Conservation (phyloP, 2,113 vertebrate genomes). For the Prietella phreatophila region DNA sequence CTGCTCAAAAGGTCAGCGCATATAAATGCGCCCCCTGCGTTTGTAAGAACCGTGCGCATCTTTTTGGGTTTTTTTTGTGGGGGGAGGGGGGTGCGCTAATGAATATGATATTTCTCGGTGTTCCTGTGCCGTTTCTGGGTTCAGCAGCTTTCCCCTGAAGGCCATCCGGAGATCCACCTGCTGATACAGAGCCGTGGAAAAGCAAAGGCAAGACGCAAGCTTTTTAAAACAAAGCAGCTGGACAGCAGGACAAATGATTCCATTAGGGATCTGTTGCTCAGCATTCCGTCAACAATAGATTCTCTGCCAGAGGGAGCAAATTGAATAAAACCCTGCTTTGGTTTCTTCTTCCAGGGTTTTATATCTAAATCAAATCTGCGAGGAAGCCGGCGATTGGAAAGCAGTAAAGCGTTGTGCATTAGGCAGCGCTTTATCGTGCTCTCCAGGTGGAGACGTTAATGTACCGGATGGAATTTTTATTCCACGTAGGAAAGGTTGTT, state of each 20-base stretch:
- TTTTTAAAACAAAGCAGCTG: constrained; percentile 56
- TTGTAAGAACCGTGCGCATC: neutral
- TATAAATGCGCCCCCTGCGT: neutral
- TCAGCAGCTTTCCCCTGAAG: constrained; percentile 23
- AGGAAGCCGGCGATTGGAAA: constrained; percentile 39
- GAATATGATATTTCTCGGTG: constrained; percentile 16
- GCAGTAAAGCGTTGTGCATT: constrained; percentile 30
- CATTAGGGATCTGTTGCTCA: constrained; percentile 59
- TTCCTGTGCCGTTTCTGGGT: constrained; percentile 12
- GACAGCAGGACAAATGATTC: constrained; percentile 55
- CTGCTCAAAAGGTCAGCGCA: neutral
- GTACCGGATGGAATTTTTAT: no score
- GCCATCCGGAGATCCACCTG: constrained; percentile 43
- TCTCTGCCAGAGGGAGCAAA: constrained; percentile 57
- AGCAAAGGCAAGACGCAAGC: constrained; percentile 26
- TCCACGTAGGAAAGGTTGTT: no score
- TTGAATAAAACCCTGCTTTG: constrained; percentile 52
- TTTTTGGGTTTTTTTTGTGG: neutral
- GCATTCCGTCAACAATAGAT: constrained; percentile 46
- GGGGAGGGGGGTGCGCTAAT: neutral
- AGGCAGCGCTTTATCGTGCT: neutral
- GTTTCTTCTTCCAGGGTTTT: constrained; percentile 46
- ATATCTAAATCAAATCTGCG: constrained; percentile 58
- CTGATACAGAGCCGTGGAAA: constrained; percentile 44
- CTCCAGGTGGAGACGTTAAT: neutral